These are phyloP conservation scores for Luscinia megarhynchos DNA, from an alignment of 2,797 vertebrate species.

Conservation along the genomic window DNA sequence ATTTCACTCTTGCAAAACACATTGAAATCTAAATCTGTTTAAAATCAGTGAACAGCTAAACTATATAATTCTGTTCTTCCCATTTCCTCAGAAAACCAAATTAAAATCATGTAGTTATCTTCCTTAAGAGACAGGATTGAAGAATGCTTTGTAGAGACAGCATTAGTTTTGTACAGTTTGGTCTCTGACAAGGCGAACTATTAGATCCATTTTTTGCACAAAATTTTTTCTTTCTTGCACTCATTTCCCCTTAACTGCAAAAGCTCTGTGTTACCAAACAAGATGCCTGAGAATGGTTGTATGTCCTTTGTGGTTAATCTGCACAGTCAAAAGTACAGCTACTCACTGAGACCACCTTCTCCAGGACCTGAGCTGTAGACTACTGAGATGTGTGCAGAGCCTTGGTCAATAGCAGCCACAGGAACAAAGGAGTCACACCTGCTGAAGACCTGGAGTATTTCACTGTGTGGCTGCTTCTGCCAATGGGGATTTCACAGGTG, in stretches of 20 bases:
- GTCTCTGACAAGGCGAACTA: not conserved
- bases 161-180: not conserved
- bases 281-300: not conserved
- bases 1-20: not conserved
- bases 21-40: not conserved
- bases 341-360: not conserved
- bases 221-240: not conserved
- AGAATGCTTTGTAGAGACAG: not conserved
- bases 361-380: not conserved
- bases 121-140: not conserved
- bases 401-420: not conserved
- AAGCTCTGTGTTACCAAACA: not conserved
- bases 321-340: not conserved
- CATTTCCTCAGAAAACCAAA: not conserved
- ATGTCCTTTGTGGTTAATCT: not conserved
- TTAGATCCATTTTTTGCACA: not conserved
- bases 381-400: accelerated
- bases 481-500: not conserved
- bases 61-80: not conserved
- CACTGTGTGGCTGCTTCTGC: not conserved
- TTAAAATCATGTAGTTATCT: not conserved
- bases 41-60: not conserved
- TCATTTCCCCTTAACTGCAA: not conserved
- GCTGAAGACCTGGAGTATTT: not conserved
- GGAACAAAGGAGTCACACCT: not conserved